Base-by-base conservation (phyloP, 2,797 vertebrate genomes). In the Coregonus ussuriensis region DNA sequence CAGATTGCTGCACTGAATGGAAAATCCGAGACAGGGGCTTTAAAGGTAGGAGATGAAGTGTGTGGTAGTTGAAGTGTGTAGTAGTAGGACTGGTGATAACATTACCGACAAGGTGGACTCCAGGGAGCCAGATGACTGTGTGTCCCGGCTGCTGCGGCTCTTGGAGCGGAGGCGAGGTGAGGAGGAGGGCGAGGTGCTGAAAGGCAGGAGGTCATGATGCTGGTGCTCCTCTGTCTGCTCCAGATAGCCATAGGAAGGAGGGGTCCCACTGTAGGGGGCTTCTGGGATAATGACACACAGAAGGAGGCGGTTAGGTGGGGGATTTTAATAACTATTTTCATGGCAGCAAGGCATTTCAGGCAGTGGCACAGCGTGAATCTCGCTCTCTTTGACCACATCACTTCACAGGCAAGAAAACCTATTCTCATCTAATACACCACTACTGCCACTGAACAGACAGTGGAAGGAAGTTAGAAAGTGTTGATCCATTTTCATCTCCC, bases 101-200 rank as follows among this genome's bases (percentile, higher is more conserved):
- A 91, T 96, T 94, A 99, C 97, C 16, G 89, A 96, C 91, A 96
- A 95, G 4, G 92, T 91, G 75, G 96, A 94, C 78, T 98, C 96
- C 90, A 95, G 90, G 13, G 95, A 95, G 31, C 95, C 95, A 0
- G 94, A 95, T 71, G 95, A 95, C 73, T 94, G 91, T 0, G 93
- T 93, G 62, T 97, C 95, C 9, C 94, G 92, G 89, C 94, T 93
- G 87, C 92, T 94, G 63, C 95, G 93, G 85, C 94, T 95, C 89
- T 97, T 97, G 78, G 94, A 94, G 80, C 94, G 91, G 59, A 98
- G 95, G 18, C 94, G 94, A 0, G 97, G 97, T 0, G 97, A 97
- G 35, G 95, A 96, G 14, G 95, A 93, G 0, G 95, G 96, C 0
- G 98, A 98, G 74, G 96, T 95, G 0, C 93, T 91, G 86, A 95